Evolutionary conservation across 2,888 invertebrate species (phyloP), one percentile per base, ranked within the genome.

Genomic region (Nebria salina): DNA sequence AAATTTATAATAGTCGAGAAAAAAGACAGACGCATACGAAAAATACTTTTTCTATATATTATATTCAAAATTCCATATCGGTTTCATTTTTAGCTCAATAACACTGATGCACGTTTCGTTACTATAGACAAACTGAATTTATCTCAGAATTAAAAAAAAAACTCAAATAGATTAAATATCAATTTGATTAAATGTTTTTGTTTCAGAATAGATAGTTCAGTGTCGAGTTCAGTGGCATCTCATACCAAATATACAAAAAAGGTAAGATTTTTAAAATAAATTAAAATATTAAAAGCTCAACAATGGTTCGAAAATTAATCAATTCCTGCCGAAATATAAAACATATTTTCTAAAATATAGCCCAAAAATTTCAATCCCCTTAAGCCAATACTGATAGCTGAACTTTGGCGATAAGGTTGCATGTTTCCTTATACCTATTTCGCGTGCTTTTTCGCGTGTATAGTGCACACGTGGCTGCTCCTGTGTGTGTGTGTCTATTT

Each of bases 1-100:
- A 86, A 87, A 86, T 87, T 87, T 86, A 86, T 86, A 86, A 87
- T 86, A 87, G 86, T 87, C 86, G 84, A 84, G 81, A 73, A 84
- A 20, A 85, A 85, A 85, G 85, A 84, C 77, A 75, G 79, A 78
- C 7, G 54, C 13, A 81, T 82, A 83, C 84, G 84, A 84, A 85
- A 84, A 83, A 84, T 84, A 85, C 85, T 34, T 13, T 7, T 54
- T 84, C 83, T 85, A 85, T 85, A 86, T 86, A 85, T 86, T 85
- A 85, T 85, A 85, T 84, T 84, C 83, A 82, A 83, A 83, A 76
- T 82, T 73, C 73, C 77, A 82, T 81, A 76, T 78, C 78, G 2
- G 34, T 34, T 34, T 34, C 34, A 34, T 34, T 34, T 78, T 72
- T 73, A 42, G 64, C 11, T 8, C 25, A 26, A 20, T 5, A 25